Evolutionary conservation across 2,888 invertebrate genomes (phyloP), one percentile per base, ranked within the genome.

Genomic region (Lumbricus terrestris): DNA sequence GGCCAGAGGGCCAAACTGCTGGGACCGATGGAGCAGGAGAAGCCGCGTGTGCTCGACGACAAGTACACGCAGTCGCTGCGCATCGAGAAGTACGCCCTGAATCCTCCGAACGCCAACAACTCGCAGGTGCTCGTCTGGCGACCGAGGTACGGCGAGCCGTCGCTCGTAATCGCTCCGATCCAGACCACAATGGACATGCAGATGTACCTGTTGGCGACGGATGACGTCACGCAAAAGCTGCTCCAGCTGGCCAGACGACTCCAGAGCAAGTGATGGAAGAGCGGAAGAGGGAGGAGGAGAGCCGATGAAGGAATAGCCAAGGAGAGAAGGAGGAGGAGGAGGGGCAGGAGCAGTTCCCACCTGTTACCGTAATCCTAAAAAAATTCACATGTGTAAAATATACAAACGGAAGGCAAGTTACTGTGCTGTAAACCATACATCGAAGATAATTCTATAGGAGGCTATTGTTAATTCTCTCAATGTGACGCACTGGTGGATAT

Each of bases 131-230:
- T 95, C 33, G 93, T 95, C 13, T 95, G 95, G 95, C 91, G 94
- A 40, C 94, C 95, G 13, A 37, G 47, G 42, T 42, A 91, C 3
- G 94, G 95, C 4, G 93, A 93, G 23, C 93, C 94, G 0, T 90
- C 93, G 47, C 93, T 94, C 69, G 93, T 95, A 88, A 94, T 95
- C 33, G 94, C 94, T 0, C 94, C 95, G 18, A 88, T 92, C 18
- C 92, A 92, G 88, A 92, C 92, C 16, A 92, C 92, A 34, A 88
- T 92, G 40, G 92, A 92, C 85, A 91, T 92, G 37, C 88, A 90
- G 42, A 90, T 89, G 82, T 93, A 92, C 83, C 89, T 92, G 8
- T 35, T 33, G 16, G 42, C 82, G n/a, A 91, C 92, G 11, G 82
- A 89, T 42, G 82, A 91, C 54, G 69, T 82, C 35, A 89, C 37